Percentiles rank a stretch among this genome's conserved stretches.
These are phyloP conservation scores for Smithornis capensis DNA, from an alignment of 2,113 vertebrate genomes.

Conservation along the genomic window DNA sequence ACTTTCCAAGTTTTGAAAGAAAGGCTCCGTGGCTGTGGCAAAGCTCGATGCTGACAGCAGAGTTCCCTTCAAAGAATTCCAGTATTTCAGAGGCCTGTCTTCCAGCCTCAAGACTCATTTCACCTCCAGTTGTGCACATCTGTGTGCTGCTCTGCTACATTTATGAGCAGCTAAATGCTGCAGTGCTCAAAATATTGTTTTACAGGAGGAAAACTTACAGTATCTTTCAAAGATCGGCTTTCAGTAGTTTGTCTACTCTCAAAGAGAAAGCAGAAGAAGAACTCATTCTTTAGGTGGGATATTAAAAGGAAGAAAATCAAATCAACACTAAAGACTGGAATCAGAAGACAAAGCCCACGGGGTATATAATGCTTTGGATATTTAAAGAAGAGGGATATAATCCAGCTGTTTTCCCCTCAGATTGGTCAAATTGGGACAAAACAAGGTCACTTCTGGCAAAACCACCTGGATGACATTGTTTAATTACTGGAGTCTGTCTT, in stretches of 20 bases:
- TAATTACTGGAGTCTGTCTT: neutral
- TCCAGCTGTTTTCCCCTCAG: neutral
- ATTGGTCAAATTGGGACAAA: neutral
- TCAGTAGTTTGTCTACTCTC: neutral
- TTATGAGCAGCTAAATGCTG: neutral
- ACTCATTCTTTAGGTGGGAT: neutral
- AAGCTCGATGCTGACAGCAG: neutral
- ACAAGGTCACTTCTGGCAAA: neutral
- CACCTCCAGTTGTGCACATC: neutral
- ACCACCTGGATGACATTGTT: neutral
- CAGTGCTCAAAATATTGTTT: neutral
- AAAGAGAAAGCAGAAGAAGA: neutral
- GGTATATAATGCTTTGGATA: neutral
- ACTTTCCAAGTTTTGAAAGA: neutral
- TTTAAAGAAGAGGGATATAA: neutral
- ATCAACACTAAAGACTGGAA: neutral
- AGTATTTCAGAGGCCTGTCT: neutral
- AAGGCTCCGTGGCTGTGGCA: neutral
- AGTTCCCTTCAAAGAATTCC: neutral
- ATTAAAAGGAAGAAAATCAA: neutral
- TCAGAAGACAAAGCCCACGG: neutral
- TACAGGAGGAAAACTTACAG: neutral
- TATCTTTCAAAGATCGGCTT: neutral
- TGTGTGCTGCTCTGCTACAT: accelerated
- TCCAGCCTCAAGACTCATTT: neutral